Evolutionary conservation across 1,140 invertebrate genomes (phyloP), one percentile per base, ranked within the genome.

Genomic region (Pogonomyrmex californicus): DNA sequence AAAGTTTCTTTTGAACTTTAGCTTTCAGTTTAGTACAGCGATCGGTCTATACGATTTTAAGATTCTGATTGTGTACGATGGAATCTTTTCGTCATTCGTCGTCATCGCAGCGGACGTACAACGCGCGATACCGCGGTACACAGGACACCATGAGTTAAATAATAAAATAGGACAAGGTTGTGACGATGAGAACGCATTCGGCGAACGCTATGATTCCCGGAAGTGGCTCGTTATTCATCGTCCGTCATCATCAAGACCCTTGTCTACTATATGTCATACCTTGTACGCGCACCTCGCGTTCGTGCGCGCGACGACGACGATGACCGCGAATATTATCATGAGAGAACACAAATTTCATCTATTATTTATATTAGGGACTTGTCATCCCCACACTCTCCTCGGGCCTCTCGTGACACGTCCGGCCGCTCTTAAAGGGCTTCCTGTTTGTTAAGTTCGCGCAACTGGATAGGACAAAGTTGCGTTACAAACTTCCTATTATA

Each of bases 201-300:
- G 89, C 75, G 88, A 90, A 89, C 79, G 86, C 60, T 62, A 77
- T 88, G 87, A 92, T 92, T 93, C 92, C 93, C 93, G 93, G 93
- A 94, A 94, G 92, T 93, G 83, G 88, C 93, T 94, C 92, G 88
- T 94, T 94, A 93, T 87, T 86, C 87, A 85, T 93, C 91, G 93
- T 94, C 92, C 92, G 93, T 94, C 93, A 94, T 94, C 93, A 94
- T 94, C 91, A 94, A 92, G 91, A 90, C 90, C 88, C 89, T 89
- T 87, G 49, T 82, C 56, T 47, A 86, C 54, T 82, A 79, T 86
- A 76, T 71, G 85, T 86, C 54, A 83, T 83, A 83, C 56, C 79
- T 83, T 83, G n/a, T 62, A 83, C 33, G 79, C 54, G 79, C 54
- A 73, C 79, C 88, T 91, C 85, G 88, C 85, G 86, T 54, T 62